Base-by-base conservation (phyloP, 1,140 invertebrate genomes). In the Rhopalosiphum padi region DNA sequence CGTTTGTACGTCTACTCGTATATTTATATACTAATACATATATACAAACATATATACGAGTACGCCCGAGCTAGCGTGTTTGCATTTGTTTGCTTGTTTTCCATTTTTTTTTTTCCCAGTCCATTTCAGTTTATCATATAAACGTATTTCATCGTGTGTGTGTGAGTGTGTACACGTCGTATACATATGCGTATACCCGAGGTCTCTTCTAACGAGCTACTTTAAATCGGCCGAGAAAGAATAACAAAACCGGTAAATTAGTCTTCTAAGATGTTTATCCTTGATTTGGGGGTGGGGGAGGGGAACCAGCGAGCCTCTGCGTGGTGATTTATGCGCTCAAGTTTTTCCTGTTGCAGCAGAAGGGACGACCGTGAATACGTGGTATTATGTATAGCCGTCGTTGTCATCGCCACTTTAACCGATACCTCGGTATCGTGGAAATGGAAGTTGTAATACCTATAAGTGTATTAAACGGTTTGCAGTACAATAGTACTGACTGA, bases 241-340 rank as follows among this genome's bases (percentile, higher is more conserved):
- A 41, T 41, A 41, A 43, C 43, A 35, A 91, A 91, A 91, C 90
- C 91, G 91, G 91, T 92, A 92, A 92, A 92, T 92, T 92, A 92
- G 91, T 85, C 82, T 53, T 18, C n/a, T 21, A 15, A 68, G 91
- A 92, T 92, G 82, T 92, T 92, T 92, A 92, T 92, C 46, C 41
- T 43, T 22, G 43, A 18, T 18, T 43, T 6, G 15, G 85, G 1
- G 1, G 25, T 9, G 35, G 6, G 82, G 1, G 5, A 23, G 1
- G 46, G 46, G 18, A 3, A 15, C n/a, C 25, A 35, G 37, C 68
- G 53, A 22, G 9, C 35, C 77, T 55, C 37, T 48, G 46, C 25
- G 82, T 7, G 55, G 91, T 92, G 91, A 92, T 92, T 92, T 85
- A 92, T 85, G 91, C 82, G 22, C 21, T 41, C 48, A 7, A 7